Conservation (phyloP, 2,113 vertebrate species). For the Dascyllus trimaculatus region DNA sequence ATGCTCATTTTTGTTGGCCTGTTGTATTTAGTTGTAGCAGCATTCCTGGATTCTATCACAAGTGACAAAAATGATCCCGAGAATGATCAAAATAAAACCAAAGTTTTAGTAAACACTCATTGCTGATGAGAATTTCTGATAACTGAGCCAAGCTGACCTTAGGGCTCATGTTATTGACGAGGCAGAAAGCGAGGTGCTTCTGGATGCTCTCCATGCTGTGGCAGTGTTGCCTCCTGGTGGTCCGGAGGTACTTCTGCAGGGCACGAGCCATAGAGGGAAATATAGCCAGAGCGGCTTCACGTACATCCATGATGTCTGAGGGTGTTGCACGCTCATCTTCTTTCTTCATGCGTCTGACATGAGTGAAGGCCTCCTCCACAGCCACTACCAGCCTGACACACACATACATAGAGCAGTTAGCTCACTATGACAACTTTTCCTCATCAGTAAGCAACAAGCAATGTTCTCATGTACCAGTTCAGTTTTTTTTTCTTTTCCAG, state of each 20-base stretch:
- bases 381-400: slow-evolving; percentile 92
- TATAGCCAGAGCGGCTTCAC: slow-evolving; percentile 94
- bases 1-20: no score
- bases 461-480: no score
- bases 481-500: no score
- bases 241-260: slow-evolving; percentile 96
- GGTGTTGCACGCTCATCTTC: slow-evolving; percentile 93
- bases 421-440: neutral
- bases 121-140: neutral
- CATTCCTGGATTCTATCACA: no score
- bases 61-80: no score
- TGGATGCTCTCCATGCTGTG: slow-evolving; percentile 99
- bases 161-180: slow-evolving; percentile 95
- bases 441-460: neutral
- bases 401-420: slow-evolving; percentile 1
- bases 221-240: slow-evolving; percentile 95
- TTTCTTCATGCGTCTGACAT: slow-evolving; percentile 92
- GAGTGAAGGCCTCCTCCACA: slow-evolving; percentile 96
- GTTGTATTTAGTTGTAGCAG: no score
- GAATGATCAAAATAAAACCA: no score
- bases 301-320: slow-evolving; percentile 94
- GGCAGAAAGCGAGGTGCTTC: slow-evolving; percentile 95
- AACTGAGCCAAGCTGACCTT: slow-evolving; percentile 84
- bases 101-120: neutral
- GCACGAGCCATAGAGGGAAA: slow-evolving; percentile 97